Base-by-base conservation (phyloP, 2,888 invertebrate species). In the Caenorhabditis sp. region DNA sequence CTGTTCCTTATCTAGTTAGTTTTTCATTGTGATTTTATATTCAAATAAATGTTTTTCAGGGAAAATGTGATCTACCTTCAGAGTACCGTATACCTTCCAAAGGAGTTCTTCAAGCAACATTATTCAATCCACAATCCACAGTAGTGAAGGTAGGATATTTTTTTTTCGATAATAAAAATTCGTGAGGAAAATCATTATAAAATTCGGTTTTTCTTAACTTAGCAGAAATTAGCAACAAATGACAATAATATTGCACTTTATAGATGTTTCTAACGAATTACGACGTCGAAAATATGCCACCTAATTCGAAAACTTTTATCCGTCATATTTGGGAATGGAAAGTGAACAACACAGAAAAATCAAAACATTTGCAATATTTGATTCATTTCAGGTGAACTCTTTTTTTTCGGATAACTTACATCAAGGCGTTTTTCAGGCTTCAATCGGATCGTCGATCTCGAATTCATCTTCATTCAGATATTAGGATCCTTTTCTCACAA, bases 271-370 rank as follows among this genome's bases (percentile, higher is more conserved):
- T 62, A 21, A 62, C 62, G 8, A 53, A 52, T 17, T 62, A 27
- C 31, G 27, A 62, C 25, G 53, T 62, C 21, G 62, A 62, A 52
- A 52, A 62, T 25, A 62, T 62, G 52, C 62, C 62, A 4, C 17
- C 62, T 1, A 52, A 62, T 62, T 52, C 62, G 25, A 62, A 38
- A 23, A 62, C 53, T 14, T 62, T 62, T 38, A 62, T 62, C 14
- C n/a, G 62, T 26, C 62, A 62, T 38, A 36, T 62, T 52, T 62
- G 62, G 62, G 20, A 54, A 31, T 62, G 62, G 62, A 21, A 62
- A 26, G 62, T 27, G 17, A 20, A 8, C 5, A 31, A 36, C 20
- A 20, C 12, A 14, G 38, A 58, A 38, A 36, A 14, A n/a, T 25
- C 59, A 25, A 59, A 59, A 49, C 38, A 49, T 26, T 49, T 59